Percentiles rank a stretch among this genome's conserved stretches.
Evolutionary conservation across 2,113 vertebrate species (phyloP).

Genomic region (Cranoglanis bouderius): DNA sequence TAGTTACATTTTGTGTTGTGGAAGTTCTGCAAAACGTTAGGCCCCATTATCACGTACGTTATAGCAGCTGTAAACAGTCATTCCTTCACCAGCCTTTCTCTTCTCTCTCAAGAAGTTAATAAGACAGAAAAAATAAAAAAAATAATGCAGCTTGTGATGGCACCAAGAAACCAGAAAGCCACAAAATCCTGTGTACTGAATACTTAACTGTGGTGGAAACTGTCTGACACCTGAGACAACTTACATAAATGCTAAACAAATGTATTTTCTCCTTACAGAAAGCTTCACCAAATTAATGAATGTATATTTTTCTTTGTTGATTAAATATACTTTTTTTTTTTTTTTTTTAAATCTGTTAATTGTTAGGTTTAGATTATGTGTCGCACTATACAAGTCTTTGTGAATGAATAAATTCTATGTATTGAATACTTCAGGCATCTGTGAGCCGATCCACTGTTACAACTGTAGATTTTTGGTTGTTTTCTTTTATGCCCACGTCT

Average conservation of each 20-base stretch:
- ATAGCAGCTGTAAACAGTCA: background rate
- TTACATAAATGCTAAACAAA: background rate
- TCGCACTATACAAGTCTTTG: background rate
- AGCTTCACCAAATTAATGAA: background rate
- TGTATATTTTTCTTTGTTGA: background rate
- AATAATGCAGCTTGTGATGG: background rate
- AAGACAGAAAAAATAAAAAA: background rate
- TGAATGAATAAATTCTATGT: background rate
- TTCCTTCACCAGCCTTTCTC: background rate
- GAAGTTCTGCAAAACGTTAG: background rate
- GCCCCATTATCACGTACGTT: background rate
- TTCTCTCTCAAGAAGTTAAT: background rate
- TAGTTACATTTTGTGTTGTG: background rate
- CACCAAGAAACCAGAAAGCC: background rate
- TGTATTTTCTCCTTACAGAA: background rate
- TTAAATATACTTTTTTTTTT: background rate
- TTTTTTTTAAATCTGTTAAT: background rate
- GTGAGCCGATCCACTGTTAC: background rate
- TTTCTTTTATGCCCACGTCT: background rate
- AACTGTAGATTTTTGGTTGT: background rate
- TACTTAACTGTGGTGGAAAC: background rate
- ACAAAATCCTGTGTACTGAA: background rate
- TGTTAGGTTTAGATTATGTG: background rate
- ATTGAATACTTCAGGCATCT: background rate
- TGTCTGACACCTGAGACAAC: background rate